phyloP scores from a whole-genome alignment of 92 coral and sea anemone genomes.

The Desmophyllum pertusum region DNA sequence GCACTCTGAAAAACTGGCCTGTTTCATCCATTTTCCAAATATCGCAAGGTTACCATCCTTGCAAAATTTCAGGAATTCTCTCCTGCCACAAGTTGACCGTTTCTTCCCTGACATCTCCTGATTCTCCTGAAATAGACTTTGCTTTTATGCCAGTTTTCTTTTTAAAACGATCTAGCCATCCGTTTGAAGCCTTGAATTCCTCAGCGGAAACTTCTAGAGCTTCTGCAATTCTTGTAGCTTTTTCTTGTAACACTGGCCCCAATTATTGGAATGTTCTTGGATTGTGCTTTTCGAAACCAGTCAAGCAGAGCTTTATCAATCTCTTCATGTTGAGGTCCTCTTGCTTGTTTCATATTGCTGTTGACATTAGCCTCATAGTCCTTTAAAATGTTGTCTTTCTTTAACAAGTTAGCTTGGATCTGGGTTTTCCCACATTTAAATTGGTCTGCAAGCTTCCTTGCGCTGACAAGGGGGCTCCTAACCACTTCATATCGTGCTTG shows the following conservation, averaged over 20 bases:
- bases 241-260: constrained; percentile 57
- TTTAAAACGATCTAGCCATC: constrained; percentile 60
- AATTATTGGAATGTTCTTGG: constrained; percentile 40
- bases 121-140: constrained; percentile 50
- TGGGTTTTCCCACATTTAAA: constrained; percentile 63
- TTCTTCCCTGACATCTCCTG: constrained; percentile 52
- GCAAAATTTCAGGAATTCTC: constrained; percentile 9
- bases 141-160: constrained; percentile 51
- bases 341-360: constrained; percentile 44
- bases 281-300: constrained; percentile 44
- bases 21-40: constrained; percentile 70
- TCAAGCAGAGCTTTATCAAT: constrained; percentile 29
- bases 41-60: constrained; percentile 52
- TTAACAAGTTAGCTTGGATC: constrained; percentile 50
- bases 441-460: constrained; percentile 55
- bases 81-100: constrained; percentile 53
- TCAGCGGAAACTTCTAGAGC: constrained; percentile 46
- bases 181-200: constrained; percentile 59
- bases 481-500: constrained; percentile 55
- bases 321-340: constrained; percentile 45
- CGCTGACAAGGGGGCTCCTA: constrained; percentile 44
- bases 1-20: constrained; percentile 53
- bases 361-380: constrained; percentile 48
- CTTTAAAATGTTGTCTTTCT: constrained; percentile 45
- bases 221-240: constrained; percentile 46